A percentile compares a stretch with the other conserved stretches of the same genome.
Conservation (phyloP, 2,797 vertebrate species). For the Cyclura pinguis region DNA sequence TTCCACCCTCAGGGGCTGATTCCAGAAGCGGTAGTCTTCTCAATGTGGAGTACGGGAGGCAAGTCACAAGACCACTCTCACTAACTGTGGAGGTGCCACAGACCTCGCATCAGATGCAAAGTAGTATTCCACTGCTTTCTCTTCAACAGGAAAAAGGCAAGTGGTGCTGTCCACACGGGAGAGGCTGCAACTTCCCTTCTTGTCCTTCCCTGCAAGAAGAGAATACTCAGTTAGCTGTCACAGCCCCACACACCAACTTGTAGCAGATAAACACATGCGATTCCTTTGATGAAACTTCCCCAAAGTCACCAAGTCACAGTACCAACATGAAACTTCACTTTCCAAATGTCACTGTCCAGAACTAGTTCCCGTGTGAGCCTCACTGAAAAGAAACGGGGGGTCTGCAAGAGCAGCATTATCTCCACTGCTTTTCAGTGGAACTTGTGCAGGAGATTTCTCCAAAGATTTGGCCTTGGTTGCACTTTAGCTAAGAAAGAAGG, state of each 20-base stretch:
- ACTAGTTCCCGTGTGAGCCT: neutral
- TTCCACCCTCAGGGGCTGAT: no score
- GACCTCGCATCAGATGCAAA: conserved; percentile 97
- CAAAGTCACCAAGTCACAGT: conserved; percentile 37
- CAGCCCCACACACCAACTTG: rapidly evolving
- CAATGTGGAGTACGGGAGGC: neutral
- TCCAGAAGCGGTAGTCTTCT: neutral
- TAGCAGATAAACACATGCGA: rapidly evolving
- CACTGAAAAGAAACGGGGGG: neutral
- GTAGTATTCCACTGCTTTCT: conserved; percentile 97
- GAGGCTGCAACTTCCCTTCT: conserved; percentile 89
- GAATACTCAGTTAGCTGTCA: neutral
- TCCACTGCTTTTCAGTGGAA: neutral
- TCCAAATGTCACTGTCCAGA: neutral
- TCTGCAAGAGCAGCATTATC: neutral
- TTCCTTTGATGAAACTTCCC: neutral
- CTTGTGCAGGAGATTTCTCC: no score
- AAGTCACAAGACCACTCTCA: no score
- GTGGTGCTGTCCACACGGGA: conserved; percentile 93
- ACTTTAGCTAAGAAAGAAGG: neutral
- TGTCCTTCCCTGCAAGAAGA: conserved; percentile 85
- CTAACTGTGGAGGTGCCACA: rapidly evolving
- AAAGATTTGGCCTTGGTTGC: neutral
- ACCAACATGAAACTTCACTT: conserved; percentile 75
- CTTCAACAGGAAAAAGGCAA: conserved; percentile 94